Evolutionary conservation across 2,113 vertebrate species (phyloP).

Genomic region (Coreoperca whiteheadi): DNA sequence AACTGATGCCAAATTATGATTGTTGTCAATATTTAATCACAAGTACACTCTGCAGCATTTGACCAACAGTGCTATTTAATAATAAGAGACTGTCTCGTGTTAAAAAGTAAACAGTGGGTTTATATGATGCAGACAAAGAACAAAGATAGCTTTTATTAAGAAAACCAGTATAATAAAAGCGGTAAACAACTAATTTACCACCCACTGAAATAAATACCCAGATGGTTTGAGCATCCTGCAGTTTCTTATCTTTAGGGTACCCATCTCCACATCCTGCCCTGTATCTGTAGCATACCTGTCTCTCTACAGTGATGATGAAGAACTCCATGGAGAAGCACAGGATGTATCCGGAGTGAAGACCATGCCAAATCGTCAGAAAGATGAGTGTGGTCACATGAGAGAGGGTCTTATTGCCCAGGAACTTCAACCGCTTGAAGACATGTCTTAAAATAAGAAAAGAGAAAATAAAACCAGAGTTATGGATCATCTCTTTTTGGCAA

Average conservation of each 20-base stretch:
- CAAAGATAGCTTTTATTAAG: not conserved
- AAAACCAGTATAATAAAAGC: not conserved
- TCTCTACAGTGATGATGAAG: conserved; percentile 93
- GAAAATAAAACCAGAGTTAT: not conserved
- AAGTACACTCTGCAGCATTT: conserved; percentile 24
- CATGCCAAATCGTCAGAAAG: conserved; percentile 95
- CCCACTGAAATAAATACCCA: not conserved
- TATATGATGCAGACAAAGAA: conserved; percentile 1
- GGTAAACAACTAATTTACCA: not conserved
- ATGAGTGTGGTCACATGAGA: conserved; percentile 91
- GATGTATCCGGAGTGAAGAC: conserved; percentile 96
- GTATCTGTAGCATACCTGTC: conserved; percentile 85
- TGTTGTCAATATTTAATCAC: conserved; percentile 33
- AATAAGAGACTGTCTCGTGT: conserved; percentile 15
- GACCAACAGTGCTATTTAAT: conserved; percentile 31
- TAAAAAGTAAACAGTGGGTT: not conserved
- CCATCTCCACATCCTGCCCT: not conserved
- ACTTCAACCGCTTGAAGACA: conserved; percentile 94
- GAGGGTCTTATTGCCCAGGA: conserved; percentile 92
- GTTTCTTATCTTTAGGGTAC: not conserved
- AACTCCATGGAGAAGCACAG: conserved; percentile 98
- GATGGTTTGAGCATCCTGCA: not conserved
- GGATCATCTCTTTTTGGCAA: not conserved
- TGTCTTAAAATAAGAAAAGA: conserved; percentile 81
- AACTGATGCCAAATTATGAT: conserved; percentile 14